Base-by-base conservation (phyloP, 35 echinoderm and acorn worm species). In the Strongylocentrotus purpuratus region DNA sequence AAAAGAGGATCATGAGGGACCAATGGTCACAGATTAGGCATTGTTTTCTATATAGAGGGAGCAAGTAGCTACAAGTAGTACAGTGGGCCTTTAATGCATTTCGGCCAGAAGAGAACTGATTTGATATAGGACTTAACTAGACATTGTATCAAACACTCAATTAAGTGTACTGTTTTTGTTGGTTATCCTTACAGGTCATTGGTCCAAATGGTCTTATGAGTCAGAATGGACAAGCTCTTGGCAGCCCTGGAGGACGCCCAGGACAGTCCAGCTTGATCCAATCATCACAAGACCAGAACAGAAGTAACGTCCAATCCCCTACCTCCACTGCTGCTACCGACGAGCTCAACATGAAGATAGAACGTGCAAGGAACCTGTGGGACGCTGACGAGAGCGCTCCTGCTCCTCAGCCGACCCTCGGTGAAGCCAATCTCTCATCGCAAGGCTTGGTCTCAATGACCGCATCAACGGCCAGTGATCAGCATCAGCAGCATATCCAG, bases 361-460 rank as follows among this genome's bases (percentile, higher is more conserved):
- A 94, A 85, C 89, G 93, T 15, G 94, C 96, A 28, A 96, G 94
- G 31, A 88, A 87, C 22, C n/a, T 96, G 47, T 96, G 96, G 96
- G 96, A 96, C 86, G 87, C 32, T 7, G 91, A 93, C 10, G 91
- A 93, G 46, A 93, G 47, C 48, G 45, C 95, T 28, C 33, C 47
- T 4, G 47, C 52, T 70, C 45, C 70, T 59, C 87, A 88, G 11
- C 96, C 94, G 5, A 94, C 32, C 35, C 46, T 32, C 31, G 61
- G 86, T 85, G 96, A 96, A 32, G 94, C 94, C 88, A 94, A 94
- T 33, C 88, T 94, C 48, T 94, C 96, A 45, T 91, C 96, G 4
- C 94, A 94, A n/a, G 94, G 94, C 31, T 87, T 96, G 32, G 86
- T 52, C 46, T 33, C 96, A 5, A 94, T 96, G 78, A 91, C 94